Evolutionary conservation across 2,888 invertebrate species (phyloP).

Genomic region (Lasioglossum malachurum): DNA sequence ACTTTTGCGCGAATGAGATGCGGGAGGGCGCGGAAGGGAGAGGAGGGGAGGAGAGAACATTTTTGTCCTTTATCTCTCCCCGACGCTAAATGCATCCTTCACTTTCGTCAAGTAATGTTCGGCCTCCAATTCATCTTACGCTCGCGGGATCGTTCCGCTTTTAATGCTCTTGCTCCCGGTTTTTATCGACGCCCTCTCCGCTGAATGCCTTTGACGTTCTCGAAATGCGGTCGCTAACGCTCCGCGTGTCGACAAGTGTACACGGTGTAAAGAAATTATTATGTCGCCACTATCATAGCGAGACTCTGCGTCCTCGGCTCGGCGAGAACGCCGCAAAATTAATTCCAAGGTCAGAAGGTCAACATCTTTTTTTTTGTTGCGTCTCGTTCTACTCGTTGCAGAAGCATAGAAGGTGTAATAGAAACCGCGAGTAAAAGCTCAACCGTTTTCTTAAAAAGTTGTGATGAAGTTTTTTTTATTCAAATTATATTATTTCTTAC

Average conservation of each 20-base stretch:
- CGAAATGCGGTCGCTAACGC: not conserved
- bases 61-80: slow-evolving; percentile 16
- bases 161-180: slow-evolving; percentile 21
- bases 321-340: too few relatives aligned
- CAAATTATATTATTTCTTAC: too few relatives aligned
- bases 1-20: slow-evolving; percentile 38
- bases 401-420: too few relatives aligned
- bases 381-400: too few relatives aligned
- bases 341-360: too few relatives aligned
- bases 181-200: not conserved
- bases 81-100: slow-evolving; percentile 45
- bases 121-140: slow-evolving; percentile 8
- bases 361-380: too few relatives aligned
- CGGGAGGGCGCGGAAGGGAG: not conserved
- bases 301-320: too few relatives aligned
- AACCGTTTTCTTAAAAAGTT: too few relatives aligned
- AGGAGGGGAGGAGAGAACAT: not conserved
- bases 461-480: too few relatives aligned
- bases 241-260: not conserved
- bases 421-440: too few relatives aligned
- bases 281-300: not conserved
- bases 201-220: slow-evolving; percentile 5
- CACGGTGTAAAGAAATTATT: not conserved
- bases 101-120: slow-evolving; percentile 26
- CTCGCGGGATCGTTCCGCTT: slow-evolving; percentile 30